Percentiles rank a stretch among this genome's conserved stretches.
phyloP scores from a whole-genome alignment of 2,113 vertebrate species.

The Apaloderma vittatum region DNA sequence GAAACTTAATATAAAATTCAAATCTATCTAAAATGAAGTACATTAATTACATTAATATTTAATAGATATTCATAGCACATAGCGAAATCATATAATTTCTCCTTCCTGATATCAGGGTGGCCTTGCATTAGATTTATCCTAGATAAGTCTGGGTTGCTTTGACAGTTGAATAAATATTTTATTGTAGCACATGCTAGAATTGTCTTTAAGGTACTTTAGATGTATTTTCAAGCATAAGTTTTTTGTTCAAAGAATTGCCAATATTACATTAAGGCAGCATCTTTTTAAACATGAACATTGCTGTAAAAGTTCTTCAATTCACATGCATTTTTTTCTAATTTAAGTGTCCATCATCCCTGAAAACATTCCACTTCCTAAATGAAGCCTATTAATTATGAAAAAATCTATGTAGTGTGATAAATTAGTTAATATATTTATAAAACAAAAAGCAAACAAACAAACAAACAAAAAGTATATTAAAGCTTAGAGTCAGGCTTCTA shows the following conservation, averaged over 20 bases:
- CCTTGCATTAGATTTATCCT: not conserved
- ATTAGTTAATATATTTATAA: constrained; percentile 27
- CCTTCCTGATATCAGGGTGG: not conserved
- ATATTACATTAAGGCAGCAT: not conserved
- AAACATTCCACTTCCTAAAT: not conserved
- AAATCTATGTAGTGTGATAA: constrained; percentile 9
- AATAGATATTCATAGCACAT: not conserved
- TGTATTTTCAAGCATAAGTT: not conserved
- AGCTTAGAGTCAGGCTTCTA: not conserved
- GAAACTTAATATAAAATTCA: not conserved
- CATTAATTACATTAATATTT: not conserved
- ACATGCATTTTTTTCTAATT: not conserved
- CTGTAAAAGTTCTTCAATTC: constrained; percentile 9
- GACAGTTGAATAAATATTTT: not conserved
- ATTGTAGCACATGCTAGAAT: not conserved
- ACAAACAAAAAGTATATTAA: constrained; percentile 19
- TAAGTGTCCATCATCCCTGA: not conserved
- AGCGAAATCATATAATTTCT: not conserved
- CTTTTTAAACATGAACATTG: not conserved
- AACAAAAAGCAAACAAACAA: not conserved
- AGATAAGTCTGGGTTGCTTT: not conserved
- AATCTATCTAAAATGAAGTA: not conserved
- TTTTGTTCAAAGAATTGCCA: not conserved
- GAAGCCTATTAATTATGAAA: not conserved
- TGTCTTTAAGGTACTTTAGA: not conserved